Conservation (phyloP, 2,113 vertebrate genomes). For the Aegithalos caudatus region DNA sequence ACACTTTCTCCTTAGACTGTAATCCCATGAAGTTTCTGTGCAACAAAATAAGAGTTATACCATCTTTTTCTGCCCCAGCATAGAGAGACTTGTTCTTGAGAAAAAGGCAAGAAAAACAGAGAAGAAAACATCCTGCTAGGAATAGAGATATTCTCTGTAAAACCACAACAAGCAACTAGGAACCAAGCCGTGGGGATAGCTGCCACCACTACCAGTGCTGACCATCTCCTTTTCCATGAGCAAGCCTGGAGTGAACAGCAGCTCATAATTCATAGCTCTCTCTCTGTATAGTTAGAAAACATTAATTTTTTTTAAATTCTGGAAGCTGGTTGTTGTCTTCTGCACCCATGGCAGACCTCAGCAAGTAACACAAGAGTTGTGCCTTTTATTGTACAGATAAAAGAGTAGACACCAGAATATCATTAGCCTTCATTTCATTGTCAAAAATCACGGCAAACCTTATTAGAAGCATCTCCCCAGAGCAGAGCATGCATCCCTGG, state of each 20-base stretch:
- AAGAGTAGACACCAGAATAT: background rate
- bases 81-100: background rate
- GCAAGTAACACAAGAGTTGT: background rate
- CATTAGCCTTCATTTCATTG: background rate
- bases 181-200: background rate
- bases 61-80: background rate
- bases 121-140: background rate
- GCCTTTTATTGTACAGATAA: background rate
- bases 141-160: background rate
- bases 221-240: background rate
- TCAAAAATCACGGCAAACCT: background rate
- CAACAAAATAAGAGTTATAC: background rate
- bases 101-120: background rate
- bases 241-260: background rate
- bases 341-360: background rate
- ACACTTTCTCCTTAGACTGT: background rate
- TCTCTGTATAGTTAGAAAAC: background rate
- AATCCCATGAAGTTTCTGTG: background rate
- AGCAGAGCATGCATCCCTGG: accelerated
- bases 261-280: background rate
- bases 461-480: background rate
- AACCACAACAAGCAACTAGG: background rate
- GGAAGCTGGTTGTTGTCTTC: background rate
- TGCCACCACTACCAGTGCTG: background rate
- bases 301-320: background rate